Evolutionary conservation across 1,140 invertebrate species (phyloP).

Genomic region (Augochlora pura): DNA sequence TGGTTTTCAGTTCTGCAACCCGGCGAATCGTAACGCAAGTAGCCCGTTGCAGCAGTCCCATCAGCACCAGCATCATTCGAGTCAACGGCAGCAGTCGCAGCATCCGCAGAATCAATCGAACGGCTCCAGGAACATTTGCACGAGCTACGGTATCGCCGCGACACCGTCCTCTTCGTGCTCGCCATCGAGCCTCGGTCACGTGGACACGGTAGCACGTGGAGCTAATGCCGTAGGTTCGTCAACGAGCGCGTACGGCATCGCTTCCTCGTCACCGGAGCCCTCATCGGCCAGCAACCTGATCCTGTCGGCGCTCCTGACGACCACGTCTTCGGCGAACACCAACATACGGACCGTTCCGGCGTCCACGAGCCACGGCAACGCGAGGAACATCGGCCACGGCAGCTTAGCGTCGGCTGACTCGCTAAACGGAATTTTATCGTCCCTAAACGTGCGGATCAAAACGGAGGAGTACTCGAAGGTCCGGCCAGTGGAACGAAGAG

Average conservation of each 20-base stretch:
- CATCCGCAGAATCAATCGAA: constrained; percentile 43
- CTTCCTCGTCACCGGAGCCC: constrained; percentile 44
- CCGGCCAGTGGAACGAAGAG: constrained; percentile 49
- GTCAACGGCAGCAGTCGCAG: constrained; percentile 43
- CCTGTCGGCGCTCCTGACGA: constrained; percentile 10
- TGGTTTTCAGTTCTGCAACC: constrained; percentile 57
- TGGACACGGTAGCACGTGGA: constrained; percentile 56
- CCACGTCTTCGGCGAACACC: constrained; percentile 14
- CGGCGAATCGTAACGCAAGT: constrained; percentile 48
- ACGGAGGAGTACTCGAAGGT: constrained; percentile 63
- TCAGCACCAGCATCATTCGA: constrained; percentile 44
- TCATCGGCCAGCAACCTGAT: constrained; percentile 12
- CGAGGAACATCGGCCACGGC: constrained; percentile 14
- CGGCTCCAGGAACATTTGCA: constrained; percentile 49
- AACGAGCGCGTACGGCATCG: constrained; percentile 59
- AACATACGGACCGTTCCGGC: constrained; percentile 23
- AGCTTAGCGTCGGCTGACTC: constrained; percentile 56
- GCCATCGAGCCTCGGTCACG: constrained; percentile 63
- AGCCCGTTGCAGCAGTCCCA: constrained; percentile 35
- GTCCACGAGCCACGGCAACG: not conserved
- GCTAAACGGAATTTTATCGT: constrained; percentile 69
- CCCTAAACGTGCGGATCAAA: constrained; percentile 66
- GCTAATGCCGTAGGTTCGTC: constrained; percentile 61
- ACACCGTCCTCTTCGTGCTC: constrained; percentile 58
- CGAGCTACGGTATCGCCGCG: constrained; percentile 46